phyloP scores from a whole-genome alignment of 2,113 vertebrate species.

The Mugil cephalus region DNA sequence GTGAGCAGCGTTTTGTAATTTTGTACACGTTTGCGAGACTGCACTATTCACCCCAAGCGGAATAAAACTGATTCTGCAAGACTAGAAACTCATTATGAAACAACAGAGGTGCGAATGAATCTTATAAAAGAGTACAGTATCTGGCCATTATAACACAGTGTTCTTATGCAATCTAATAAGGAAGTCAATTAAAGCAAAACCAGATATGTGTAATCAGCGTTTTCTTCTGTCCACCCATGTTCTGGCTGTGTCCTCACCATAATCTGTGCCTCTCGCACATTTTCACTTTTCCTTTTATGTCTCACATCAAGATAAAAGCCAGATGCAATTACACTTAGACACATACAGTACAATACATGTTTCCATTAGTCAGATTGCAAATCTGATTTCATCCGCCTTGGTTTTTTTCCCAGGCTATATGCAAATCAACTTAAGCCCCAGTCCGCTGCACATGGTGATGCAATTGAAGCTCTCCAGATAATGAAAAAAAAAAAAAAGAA shows the following conservation, averaged over 20 bases:
- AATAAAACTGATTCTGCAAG: neutral
- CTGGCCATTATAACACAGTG: neutral
- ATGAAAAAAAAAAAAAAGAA: no score
- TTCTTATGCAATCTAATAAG: neutral
- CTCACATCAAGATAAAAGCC: slow-evolving; percentile 1
- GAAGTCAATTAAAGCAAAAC: neutral
- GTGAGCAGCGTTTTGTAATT: neutral
- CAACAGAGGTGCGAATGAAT: neutral
- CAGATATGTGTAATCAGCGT: neutral
- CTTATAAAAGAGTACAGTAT: neutral
- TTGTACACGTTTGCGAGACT: neutral
- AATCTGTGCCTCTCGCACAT: neutral
- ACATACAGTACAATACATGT: neutral
- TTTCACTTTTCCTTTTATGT: neutral
- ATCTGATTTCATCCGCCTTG: neutral
- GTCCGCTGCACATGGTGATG: neutral
- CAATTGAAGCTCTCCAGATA: neutral
- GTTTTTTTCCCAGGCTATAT: neutral
- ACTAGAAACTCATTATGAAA: neutral
- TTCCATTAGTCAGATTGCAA: neutral
- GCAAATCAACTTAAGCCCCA: neutral
- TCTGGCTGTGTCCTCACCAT: neutral
- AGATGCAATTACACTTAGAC: neutral
- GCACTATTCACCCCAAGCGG: neutral
- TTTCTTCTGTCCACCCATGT: neutral